Base-by-base conservation (phyloP, 2,888 invertebrate species). In the Pediacus dermestoides region DNA sequence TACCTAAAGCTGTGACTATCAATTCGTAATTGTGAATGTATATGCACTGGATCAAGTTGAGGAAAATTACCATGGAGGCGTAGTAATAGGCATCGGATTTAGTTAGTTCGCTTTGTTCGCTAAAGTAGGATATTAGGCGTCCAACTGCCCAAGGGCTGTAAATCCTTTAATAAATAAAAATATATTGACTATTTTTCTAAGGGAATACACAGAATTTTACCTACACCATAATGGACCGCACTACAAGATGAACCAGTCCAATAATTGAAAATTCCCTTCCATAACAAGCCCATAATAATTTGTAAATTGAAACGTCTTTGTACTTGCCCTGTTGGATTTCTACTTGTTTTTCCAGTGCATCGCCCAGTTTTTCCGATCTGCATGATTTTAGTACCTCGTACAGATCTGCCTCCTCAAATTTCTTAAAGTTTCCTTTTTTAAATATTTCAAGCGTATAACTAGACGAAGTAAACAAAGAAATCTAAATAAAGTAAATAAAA, bases 1-100 rank as follows among this genome's bases (percentile, higher is more conserved):
- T 84, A 34, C 90, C 89, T 67, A 86, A 77, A 55, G 86, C 82
- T 30, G 83, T 37, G 3, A 55, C 30, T 8, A 33, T 30, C 11
- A 54, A 31, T 22, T 92, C 88, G 63, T 88, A 91, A 0, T 90
- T 89, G 70, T 95, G 55, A n/a, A 42, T 33, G 31, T 55, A 58
- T 9, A 88, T 73, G 16, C 86, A 79, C 57, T 82, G 82, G 27
- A 84, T 60, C 0, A 81, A 80, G 1, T 85, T 85, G 11, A 87
- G 79, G 8, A 81, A 53, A 12, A 88, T 77, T 10, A 88, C 77
- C 2, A 80, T 81, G 0, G 70, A 74, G 1, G 88, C 88, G 63
- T 84, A 87, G 34, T 83, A 66, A 63, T 85, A 86, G 0, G 89
- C 88, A 8, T 54, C 54, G 6, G 13, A 14, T 36, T 44, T 53